Evolutionary conservation across 2,113 vertebrate species (phyloP), one percentile per base, ranked within the genome.

Genomic region (Rhinoptilus africanus): DNA sequence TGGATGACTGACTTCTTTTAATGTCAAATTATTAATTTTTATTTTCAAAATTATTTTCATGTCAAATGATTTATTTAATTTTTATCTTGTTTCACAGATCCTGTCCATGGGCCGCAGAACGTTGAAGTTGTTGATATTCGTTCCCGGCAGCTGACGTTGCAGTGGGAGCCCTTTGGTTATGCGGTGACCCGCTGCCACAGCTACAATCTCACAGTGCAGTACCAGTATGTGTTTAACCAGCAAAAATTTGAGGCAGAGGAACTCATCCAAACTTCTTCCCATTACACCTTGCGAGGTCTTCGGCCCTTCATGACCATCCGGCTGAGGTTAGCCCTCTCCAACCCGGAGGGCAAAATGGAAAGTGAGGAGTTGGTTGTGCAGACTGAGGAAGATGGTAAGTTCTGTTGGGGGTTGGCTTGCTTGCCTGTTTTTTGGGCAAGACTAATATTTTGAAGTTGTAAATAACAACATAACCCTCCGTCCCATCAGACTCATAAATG

Each of bases 101-200:
- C 99, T 0, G 99, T 99, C 51, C 99, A 99, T 2, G 99, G 99
- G 2, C 99, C 99, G 0, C 99, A 99, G 92, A 99, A 98, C 0
- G 99, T 99, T 41, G 99, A 99, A n/a, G 99, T 99, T 27, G 99
- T 99, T 54, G 99, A 99, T 54, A 99, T 99, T 88, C 98, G 99
- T 9, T 98, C 99, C 3, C 98, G 99, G 8, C 99, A 99, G 98
- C 98, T 99, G 97, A 99, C 99, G 1, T 96, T 99, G 68, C 99
- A 99, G 92, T 99, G 99, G 99, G 99, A 99, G 73, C 99, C 99
- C 28, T 99, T 99, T 12, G 99, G 99, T 35, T 99, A 99, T 0
- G 98, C 98, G 0, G 99, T 99, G 82, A 99, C 99, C 2, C 99
- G 99, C 78, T 99, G 99, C 95, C 99, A 99, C 97, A 99, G 99